Evolutionary conservation across 2,888 invertebrate species (phyloP).

Genomic region (Eupithecia dodoneata): DNA sequence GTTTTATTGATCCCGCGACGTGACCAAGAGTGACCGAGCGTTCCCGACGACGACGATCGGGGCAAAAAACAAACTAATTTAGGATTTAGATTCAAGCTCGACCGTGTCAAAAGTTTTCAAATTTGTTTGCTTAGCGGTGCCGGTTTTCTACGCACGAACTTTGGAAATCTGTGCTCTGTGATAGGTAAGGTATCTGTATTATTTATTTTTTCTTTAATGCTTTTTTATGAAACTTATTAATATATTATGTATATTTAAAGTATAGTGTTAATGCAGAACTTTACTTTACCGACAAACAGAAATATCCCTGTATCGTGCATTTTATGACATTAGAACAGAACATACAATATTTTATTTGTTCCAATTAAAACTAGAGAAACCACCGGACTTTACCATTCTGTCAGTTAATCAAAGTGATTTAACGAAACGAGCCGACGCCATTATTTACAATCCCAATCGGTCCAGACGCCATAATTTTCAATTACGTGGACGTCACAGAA

Average conservation of each 20-base stretch:
- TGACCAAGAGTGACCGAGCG: slow-evolving; percentile 70
- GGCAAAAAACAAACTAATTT: slow-evolving; percentile 81
- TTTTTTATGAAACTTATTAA: neutral
- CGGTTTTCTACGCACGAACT: slow-evolving; percentile 79
- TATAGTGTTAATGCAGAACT: neutral
- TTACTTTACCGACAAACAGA: neutral
- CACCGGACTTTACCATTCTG: slow-evolving; percentile 52
- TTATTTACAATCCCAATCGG: slow-evolving; percentile 69
- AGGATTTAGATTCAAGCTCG: slow-evolving; percentile 70
- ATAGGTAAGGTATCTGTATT: slow-evolving; percentile 45
- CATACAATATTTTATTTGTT: slow-evolving; percentile 10
- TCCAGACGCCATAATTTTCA: slow-evolving; percentile 71
- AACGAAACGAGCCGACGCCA: slow-evolving; percentile 60
- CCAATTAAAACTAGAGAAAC: slow-evolving; percentile 33
- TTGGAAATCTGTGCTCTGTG: slow-evolving; percentile 59
- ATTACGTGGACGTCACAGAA: slow-evolving; percentile 64
- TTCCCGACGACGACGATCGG: slow-evolving; percentile 51
- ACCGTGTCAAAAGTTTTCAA: slow-evolving; percentile 69
- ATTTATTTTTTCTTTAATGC: neutral
- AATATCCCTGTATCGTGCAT: neutral
- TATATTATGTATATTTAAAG: neutral
- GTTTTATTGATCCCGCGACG: slow-evolving; percentile 59
- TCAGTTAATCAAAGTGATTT: slow-evolving; percentile 72
- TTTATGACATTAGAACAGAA: neutral
- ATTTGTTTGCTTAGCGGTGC: slow-evolving; percentile 73